Evolutionary conservation across 1,140 invertebrate species (phyloP).

Genomic region (Drosophila aff.): DNA sequence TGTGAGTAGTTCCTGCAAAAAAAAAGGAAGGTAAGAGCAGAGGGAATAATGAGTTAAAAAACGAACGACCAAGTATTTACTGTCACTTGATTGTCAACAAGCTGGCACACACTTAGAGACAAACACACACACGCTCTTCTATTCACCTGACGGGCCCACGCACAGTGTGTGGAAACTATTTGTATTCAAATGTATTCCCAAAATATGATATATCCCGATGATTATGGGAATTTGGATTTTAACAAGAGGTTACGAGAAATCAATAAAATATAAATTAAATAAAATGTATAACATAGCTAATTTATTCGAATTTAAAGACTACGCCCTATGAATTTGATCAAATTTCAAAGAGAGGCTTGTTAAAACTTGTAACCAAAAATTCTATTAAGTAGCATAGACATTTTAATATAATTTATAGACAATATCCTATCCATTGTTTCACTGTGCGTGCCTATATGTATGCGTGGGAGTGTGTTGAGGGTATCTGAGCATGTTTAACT

Average conservation of each 20-base stretch:
- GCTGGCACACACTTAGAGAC: slow-evolving; percentile 25
- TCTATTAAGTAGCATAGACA: neutral
- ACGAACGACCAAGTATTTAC: slow-evolving; percentile 64
- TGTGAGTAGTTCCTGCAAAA: slow-evolving; percentile 47
- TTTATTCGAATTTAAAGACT: too few relatives aligned
- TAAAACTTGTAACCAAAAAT: too few relatives aligned
- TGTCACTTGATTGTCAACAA: slow-evolving; percentile 74
- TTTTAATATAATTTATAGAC: neutral
- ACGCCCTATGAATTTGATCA: too few relatives aligned
- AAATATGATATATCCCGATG: neutral
- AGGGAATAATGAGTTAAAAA: slow-evolving; percentile 19
- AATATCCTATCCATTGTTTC: neutral
- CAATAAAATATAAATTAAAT: neutral
- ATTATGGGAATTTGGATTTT: too few relatives aligned
- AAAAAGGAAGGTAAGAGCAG: neutral
- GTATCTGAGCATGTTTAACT: slow-evolving; percentile 39
- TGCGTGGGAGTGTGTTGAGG: slow-evolving; percentile 9
- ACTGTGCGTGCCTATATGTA: slow-evolving; percentile 6
- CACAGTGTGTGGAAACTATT: slow-evolving; percentile 14
- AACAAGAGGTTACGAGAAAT: neutral
- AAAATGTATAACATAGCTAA: too few relatives aligned
- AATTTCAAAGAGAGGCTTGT: too few relatives aligned
- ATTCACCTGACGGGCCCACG: neutral
- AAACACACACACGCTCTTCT: slow-evolving; percentile 1
- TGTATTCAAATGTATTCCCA: neutral